Evolutionary conservation across 2,888 invertebrate genomes (phyloP).

Genomic region (Cartodere bifasciata): DNA sequence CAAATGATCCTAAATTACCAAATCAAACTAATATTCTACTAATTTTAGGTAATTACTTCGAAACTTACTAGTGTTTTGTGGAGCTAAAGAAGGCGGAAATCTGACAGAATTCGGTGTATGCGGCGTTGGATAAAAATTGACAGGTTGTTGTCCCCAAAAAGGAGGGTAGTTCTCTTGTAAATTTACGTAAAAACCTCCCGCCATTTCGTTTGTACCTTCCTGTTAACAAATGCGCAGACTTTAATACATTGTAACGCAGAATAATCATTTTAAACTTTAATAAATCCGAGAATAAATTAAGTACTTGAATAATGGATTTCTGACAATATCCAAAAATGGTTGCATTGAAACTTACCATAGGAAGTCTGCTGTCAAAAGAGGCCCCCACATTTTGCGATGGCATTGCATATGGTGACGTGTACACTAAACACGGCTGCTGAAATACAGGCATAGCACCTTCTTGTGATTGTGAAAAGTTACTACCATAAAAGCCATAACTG

Average conservation of each 20-base stretch:
- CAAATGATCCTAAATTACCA: no score
- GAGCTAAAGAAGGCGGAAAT: no score
- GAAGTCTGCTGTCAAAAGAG: slow-evolving; percentile 25
- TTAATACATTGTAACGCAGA: no score
- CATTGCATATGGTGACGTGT: slow-evolving; percentile 27
- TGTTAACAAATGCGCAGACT: no score
- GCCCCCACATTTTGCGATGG: slow-evolving; percentile 27
- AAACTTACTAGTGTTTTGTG: no score
- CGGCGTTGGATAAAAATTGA: slow-evolving; percentile 25
- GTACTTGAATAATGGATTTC: no score
- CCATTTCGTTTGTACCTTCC: no score
- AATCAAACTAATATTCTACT: no score
- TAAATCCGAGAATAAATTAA: no score
- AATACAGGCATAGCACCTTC: slow-evolving; percentile 20
- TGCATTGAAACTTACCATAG: slow-evolving; percentile 24
- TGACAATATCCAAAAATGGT: no score
- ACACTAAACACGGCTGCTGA: slow-evolving; percentile 30
- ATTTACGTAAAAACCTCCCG: slow-evolving; percentile 24
- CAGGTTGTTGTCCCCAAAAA: slow-evolving; percentile 28
- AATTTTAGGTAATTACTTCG: no score
- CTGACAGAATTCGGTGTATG: slow-evolving; percentile 16
- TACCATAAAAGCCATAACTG: slow-evolving; percentile 12
- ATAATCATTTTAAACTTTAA: no score
- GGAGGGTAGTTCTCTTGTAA: slow-evolving; percentile 17
- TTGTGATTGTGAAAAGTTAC: slow-evolving; percentile 13